A percentile compares a stretch with the other conserved stretches of the same genome.
phyloP scores from a whole-genome alignment of 2,888 invertebrate species.

The Leptura quadrifasciata region DNA sequence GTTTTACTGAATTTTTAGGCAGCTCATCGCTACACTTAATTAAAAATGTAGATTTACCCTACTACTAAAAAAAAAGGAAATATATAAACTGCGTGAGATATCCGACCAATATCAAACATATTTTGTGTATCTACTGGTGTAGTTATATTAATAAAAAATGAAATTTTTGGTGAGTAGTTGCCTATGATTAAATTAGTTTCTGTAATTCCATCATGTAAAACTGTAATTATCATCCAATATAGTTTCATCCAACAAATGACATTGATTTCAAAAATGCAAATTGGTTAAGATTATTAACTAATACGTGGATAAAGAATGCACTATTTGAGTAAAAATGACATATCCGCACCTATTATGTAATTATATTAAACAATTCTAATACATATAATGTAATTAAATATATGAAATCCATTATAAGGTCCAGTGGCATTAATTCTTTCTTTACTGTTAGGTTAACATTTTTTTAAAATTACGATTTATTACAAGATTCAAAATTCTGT shows the following conservation, averaged over 20 bases:
- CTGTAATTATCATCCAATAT: background rate
- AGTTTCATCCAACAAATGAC: background rate
- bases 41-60: slow-evolving; percentile 42
- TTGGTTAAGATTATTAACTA: background rate
- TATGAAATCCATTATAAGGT: background rate
- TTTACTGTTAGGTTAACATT: no score
- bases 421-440: background rate
- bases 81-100: slow-evolving; percentile 27
- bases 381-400: background rate
- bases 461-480: no score
- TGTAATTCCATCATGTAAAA: background rate
- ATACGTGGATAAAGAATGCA: background rate
- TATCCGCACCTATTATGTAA: background rate
- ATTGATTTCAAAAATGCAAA: background rate
- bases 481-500: no score
- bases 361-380: background rate
- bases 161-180: slow-evolving; percentile 35
- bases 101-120: slow-evolving; percentile 9
- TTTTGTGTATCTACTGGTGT: slow-evolving; percentile 13
- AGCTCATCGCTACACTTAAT: background rate
- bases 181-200: background rate
- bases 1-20: background rate
- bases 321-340: background rate
- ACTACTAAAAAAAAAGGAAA: slow-evolving; percentile 15
- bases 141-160: slow-evolving; percentile 30